Base-by-base conservation (phyloP, 1,140 invertebrate genomes). In the Caerostris extrusa region DNA sequence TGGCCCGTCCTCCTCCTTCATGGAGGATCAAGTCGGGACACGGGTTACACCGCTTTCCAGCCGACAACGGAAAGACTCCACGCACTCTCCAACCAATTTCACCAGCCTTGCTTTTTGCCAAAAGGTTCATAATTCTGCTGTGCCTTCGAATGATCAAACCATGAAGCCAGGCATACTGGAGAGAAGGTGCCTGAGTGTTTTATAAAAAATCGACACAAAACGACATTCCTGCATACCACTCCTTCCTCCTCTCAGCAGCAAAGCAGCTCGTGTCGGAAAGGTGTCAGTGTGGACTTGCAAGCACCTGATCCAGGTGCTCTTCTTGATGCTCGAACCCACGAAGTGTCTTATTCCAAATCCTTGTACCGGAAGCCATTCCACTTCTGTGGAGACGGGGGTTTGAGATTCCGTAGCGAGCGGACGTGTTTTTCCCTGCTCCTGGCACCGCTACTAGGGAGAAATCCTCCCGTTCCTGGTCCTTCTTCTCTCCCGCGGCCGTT, bases 121-220 rank as follows among this genome's bases (percentile, higher is more conserved):
- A 97, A 97, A 97, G 97, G 97, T 97, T 97, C 97, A 97, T 97
- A 5, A 53, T 95, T 95, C 96, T 95, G 95, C 96, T 96, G 96
- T 96, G 96, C 95, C 96, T 96, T 96, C 96, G 96, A 96, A 96
- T 95, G 96, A 96, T 96, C 95, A 96, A 95, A 95, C 95, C 95
- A 95, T 95, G 96, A 95, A 96, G 95, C 96, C 95, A 95, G 95
- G 95, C 96, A 95, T 96, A 96, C 95, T 96, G n/a, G 96, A 3
- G 0, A 82, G 50, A 34, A 82, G 77, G 7, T 82, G 77, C 3
- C 50, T 19, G 34, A 82, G 10, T 34, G 3, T 5, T 34, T 82
- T 50, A 53, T 34, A 7, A 34, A 34, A 50, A 82, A 82, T 5
- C 77, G 19, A 34, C 77, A 82, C 7, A n/a, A 82, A 50, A 7